Base-by-base conservation (phyloP, 2,797 vertebrate genomes). In the Mormyrus proboscirostris region DNA sequence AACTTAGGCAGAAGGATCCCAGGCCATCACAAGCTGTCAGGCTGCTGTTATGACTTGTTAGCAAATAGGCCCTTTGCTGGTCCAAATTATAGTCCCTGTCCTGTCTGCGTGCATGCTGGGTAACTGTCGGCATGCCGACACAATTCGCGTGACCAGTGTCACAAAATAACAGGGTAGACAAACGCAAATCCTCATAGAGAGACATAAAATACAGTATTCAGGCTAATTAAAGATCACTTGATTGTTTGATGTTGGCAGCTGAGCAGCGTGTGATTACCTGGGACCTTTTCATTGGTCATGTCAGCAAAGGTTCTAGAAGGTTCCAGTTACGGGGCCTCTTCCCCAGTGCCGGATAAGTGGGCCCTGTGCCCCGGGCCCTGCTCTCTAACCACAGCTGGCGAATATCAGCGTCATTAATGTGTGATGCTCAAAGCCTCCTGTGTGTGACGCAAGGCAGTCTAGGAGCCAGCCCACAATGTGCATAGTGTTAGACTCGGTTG, bases 341-440 rank as follows among this genome's bases (percentile, higher is more conserved):
- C 87, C n/a, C 87, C 89, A 38, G 91, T 94, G 92, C 82, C 47
- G n/a, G 22, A 44, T 38, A 33, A 73, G 69, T 38, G 4, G 69
- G 14, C 65, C 65, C 76, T 41, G 9, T 0, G 19, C 76, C n/a
- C 29, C 10, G 57, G 16, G 41, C 41, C 41, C 7, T 38, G 16
- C 62, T 57, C 88, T 50, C 47, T 90, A 69, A 44, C 14, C 88
- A 87, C 65, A 79, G 29, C 41, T 41, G 84, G 33, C 9, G 16
- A 14, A 22, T 59, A 7, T 62, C 29, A 49, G n/a, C 44, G 1
- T 38, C 3, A 29, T 47, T 41, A 83, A 47, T 44, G n/a, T 79
- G 5, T 79, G 14, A 16, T 19, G 16, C 5, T 79, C 73, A 44
- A 41, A 19, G 73, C 16, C 16, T 44, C 38, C 73, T 79, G 16